Conservation (phyloP, 2,888 invertebrate species). For the Suillia variegata region DNA sequence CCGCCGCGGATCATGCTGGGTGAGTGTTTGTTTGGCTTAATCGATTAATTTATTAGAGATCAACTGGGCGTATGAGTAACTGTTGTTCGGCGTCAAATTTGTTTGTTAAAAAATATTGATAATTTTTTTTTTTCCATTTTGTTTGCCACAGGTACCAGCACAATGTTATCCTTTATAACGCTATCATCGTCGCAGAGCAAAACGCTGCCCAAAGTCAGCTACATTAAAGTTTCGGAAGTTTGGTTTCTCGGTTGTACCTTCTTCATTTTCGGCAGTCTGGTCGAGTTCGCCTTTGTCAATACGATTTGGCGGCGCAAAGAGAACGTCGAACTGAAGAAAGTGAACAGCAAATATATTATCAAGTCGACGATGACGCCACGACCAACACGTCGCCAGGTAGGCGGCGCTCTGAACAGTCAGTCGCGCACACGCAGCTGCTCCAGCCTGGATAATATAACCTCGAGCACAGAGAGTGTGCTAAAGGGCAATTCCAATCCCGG, state of each 20-base stretch:
- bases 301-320: slow-evolving; percentile 56
- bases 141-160: slow-evolving; percentile 44
- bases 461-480: slow-evolving; percentile 73
- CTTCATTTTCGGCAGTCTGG: slow-evolving; percentile 54
- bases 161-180: slow-evolving; percentile 54
- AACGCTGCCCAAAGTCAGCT: slow-evolving; percentile 53
- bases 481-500: slow-evolving; percentile 58
- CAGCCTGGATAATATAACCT: slow-evolving; percentile 70
- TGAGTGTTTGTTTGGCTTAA: slow-evolving; percentile 25
- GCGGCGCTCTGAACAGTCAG: slow-evolving; percentile 44
- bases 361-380: slow-evolving; percentile 55
- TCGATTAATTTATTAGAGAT: background rate
- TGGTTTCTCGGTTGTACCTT: slow-evolving; percentile 56
- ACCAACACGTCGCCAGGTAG: slow-evolving; percentile 45
- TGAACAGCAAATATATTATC: slow-evolving; percentile 54
- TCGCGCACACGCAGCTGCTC: slow-evolving; percentile 71
- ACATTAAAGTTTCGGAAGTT: slow-evolving; percentile 53
- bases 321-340: slow-evolving; percentile 54
- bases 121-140: background rate
- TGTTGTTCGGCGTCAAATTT: too few relatives aligned
- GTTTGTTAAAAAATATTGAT: too few relatives aligned
- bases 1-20: slow-evolving; percentile 55
- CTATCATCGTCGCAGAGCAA: slow-evolving; percentile 53
- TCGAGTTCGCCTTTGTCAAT: slow-evolving; percentile 54
- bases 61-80: background rate